phyloP scores from a whole-genome alignment of 2,797 vertebrate genomes.

The Tragelaphus eurycerus region DNA sequence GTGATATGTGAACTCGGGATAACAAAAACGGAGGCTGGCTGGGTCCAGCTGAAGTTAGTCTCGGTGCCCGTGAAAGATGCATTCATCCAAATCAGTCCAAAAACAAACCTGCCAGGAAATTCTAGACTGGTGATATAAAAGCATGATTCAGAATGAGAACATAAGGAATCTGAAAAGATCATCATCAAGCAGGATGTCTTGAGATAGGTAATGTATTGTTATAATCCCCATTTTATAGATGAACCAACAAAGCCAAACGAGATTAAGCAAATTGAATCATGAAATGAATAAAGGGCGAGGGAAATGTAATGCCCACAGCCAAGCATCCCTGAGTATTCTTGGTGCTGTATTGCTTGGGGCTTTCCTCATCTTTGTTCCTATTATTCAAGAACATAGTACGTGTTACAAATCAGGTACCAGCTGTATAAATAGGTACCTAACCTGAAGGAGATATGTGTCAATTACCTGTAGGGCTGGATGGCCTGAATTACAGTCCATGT shows the following conservation, averaged over 20 bases:
- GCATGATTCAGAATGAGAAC: constrained; percentile 10
- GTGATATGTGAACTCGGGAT: not conserved
- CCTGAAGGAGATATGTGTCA: constrained; percentile 26
- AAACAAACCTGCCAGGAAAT: not conserved
- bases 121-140: not conserved
- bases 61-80: not conserved
- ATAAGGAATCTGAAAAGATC: not conserved
- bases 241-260: not conserved
- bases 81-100: not conserved
- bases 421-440: not conserved
- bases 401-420: not conserved
- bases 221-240: not conserved
- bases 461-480: not conserved
- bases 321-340: not conserved
- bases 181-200: not conserved
- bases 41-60: not conserved
- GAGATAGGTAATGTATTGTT: not conserved
- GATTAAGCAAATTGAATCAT: not conserved
- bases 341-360: not conserved
- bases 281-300: not conserved
- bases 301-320: not conserved
- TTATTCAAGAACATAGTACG: not conserved
- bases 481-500: not conserved
- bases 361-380: constrained; percentile 25
- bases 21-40: not conserved